Evolutionary conservation across 2,797 vertebrate genomes (phyloP).

Genomic region (Etheostoma nigrum): DNA sequence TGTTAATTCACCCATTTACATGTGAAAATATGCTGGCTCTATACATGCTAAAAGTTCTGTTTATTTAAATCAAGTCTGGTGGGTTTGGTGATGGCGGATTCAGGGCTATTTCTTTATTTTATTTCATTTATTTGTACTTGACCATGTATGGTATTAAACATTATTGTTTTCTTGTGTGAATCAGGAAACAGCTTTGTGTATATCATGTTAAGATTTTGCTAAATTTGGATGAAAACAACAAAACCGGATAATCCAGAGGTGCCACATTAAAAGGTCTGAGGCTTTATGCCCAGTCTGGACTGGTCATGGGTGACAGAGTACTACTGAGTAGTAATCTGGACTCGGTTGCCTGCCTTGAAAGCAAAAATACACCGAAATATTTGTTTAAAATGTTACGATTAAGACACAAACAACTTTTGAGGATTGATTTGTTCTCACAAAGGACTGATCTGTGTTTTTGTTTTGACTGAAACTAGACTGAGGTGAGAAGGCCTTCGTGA

Average conservation of each 20-base stretch:
- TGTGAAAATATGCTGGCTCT: no score
- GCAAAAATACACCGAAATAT: background rate
- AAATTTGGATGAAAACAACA: background rate
- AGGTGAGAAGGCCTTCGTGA: background rate
- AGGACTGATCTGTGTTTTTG: background rate
- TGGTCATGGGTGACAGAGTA: background rate
- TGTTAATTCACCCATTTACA: no score
- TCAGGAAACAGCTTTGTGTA: background rate
- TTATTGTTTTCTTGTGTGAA: background rate
- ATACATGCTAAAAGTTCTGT: no score
- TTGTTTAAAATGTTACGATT: background rate
- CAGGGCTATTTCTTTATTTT: background rate
- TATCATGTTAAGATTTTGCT: no score
- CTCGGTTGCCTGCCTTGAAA: background rate
- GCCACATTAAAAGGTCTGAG: background rate
- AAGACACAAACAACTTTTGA: background rate
- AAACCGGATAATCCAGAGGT: no score
- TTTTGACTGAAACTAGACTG: constrained; percentile 13
- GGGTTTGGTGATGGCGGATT: no score
- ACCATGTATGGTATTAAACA: background rate
- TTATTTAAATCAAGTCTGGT: no score
- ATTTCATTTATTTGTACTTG: background rate
- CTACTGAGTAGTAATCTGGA: background rate
- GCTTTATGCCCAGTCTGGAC: background rate
- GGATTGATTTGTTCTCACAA: background rate